Base-by-base conservation (phyloP, 2,797 vertebrate genomes). In the Lateolabrax maculatus region DNA sequence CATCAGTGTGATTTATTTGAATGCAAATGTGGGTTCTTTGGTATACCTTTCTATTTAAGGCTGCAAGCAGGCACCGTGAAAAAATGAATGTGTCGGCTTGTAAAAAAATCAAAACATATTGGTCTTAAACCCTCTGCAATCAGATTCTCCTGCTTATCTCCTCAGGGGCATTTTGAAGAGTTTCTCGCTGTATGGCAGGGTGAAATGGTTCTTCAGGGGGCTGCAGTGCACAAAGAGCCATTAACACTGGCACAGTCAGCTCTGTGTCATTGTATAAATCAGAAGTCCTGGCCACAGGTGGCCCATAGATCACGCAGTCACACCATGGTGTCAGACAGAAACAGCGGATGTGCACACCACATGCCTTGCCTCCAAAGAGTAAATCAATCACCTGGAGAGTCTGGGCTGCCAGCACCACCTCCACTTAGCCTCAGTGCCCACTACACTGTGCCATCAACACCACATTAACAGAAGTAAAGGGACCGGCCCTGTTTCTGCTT, bases 371-470 rank as follows among this genome's bases (percentile, higher is more conserved):
- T 90, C 83, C 76, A 36, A 83, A 88, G 84, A 86, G 87, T 80
- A 89, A 91, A 93, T 94, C 90, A 93, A 93, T 94, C 93, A 92
- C 85, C 71, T 61, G 63, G 69, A 88, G 82, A 76, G 80, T 80
- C 84, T 46, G 70, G 67, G 65, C 71, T 82, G 83, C 87, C 55
- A 80, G 77, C 75, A 71, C 85, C 87, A 78, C 76, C 89, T 83
- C 82, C 85, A 78, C 84, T 89, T 90, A 89, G 87, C 80, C 79
- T 74, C 39, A 2, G 64, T 71, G 79, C 83, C 83, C 77, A 68
- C 67, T 81, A 70, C 67, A 43, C 80, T 10, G 6, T 81, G 80
- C 89, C 85, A 85, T 80, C 87, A 83, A 84, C 79, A 66, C 75
- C 75, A 61, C 66, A 72, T 77, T 73, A 73, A 80, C 69, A 81